Conservation (phyloP, 37 sponge, comb jelly and placozoan genomes). For the Beroe ovata region DNA sequence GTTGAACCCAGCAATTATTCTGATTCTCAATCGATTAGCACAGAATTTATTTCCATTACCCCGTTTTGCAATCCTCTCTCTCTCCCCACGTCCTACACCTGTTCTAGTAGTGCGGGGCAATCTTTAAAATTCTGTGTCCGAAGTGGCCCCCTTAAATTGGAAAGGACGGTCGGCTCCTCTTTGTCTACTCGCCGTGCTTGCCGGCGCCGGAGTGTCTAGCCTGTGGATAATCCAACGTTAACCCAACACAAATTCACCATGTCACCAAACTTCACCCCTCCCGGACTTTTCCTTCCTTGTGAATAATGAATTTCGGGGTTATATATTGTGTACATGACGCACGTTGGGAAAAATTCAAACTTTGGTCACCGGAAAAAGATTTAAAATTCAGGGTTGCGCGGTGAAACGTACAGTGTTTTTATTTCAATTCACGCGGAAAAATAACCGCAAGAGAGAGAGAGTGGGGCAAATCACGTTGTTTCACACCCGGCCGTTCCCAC, state of each 20-base stretch:
- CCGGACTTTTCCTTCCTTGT: conserved; percentile 18
- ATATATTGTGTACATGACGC: no score
- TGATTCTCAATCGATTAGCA: conserved; percentile 62
- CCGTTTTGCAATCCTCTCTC: no score
- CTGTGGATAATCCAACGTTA: not conserved
- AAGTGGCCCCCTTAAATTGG: not conserved
- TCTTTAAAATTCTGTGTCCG: not conserved
- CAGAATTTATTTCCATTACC: no score
- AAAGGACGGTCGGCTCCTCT: not conserved
- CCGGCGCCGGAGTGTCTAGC: conserved; percentile 27
- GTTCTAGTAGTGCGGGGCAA: not conserved
- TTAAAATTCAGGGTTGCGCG: conserved; percentile 3
- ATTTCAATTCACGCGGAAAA: no score
- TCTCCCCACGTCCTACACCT: not conserved
- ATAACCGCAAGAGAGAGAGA: no score
- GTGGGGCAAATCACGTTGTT: no score
- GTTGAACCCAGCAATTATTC: no score
- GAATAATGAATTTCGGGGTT: conserved; percentile 14
- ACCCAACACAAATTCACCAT: conserved; percentile 43
- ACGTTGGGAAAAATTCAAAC: conserved; percentile 50
- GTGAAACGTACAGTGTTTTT: no score
- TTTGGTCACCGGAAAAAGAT: no score
- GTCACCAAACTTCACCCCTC: conserved; percentile 5
- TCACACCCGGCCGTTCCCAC: no score
- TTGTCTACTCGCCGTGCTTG: conserved; percentile 54